Percentiles rank a stretch among this genome's conserved stretches.
These are phyloP conservation scores for Spisula subtruncata DNA, from an alignment of 2,888 invertebrate species.

Conservation along the genomic window DNA sequence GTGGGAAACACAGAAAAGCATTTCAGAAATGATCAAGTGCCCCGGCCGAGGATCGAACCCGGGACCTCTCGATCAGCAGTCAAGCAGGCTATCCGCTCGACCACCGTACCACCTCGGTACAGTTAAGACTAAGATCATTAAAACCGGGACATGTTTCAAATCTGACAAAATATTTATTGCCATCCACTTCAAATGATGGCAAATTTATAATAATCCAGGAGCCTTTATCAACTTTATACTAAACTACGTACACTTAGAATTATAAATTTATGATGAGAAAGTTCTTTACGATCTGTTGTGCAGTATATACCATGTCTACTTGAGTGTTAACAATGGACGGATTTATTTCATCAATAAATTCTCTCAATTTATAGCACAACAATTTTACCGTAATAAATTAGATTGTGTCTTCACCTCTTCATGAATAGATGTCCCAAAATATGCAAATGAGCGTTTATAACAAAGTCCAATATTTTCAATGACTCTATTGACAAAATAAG, in stretches of 20 bases:
- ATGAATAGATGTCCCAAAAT: background rate
- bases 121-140: too few species aligned
- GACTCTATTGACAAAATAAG: background rate
- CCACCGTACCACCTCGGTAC: too few species aligned
- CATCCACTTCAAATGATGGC: background rate
- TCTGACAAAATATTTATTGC: background rate
- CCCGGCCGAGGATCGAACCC: too few species aligned
- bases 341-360: constrained; percentile 20
- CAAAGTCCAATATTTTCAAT: background rate
- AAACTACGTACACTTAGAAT: background rate
- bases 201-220: background rate
- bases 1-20: too few species aligned
- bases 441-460: background rate
- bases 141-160: too few species aligned
- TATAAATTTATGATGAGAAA: background rate
- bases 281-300: background rate
- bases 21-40: too few species aligned
- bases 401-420: background rate
- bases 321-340: background rate
- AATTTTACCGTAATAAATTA: background rate
- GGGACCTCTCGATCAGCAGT: too few species aligned
- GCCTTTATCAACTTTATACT: background rate
- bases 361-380: background rate
- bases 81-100: too few species aligned
- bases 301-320: background rate